phyloP scores from a whole-genome alignment of 2,888 invertebrate genomes.

The Tenthredo distinguenda region DNA sequence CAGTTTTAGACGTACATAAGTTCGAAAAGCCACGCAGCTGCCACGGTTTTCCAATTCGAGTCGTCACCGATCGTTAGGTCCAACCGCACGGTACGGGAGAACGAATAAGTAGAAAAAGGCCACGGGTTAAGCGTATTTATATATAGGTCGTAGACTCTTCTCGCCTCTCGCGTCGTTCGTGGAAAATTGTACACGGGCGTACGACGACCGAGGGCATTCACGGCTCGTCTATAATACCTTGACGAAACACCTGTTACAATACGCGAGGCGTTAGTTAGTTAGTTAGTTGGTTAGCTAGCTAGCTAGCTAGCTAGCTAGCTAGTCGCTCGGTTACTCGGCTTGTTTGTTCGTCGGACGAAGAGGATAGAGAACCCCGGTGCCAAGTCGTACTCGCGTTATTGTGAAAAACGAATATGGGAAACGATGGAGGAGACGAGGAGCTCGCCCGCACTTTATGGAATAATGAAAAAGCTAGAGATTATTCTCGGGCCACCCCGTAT shows the following conservation, averaged over 20 bases:
- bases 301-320: too few relatives aligned
- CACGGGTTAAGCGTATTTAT: not conserved
- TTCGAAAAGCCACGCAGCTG: too few relatives aligned
- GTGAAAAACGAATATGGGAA: too few relatives aligned
- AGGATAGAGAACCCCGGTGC: not conserved
- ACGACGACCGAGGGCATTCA: not conserved
- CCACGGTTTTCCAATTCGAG: too few relatives aligned
- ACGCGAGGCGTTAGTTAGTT: not conserved
- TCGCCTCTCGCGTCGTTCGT: not conserved
- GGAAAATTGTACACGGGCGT: not conserved
- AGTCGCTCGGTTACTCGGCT: not conserved
- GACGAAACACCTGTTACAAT: constrained; percentile 43
- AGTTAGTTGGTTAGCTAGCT: not conserved
- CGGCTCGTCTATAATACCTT: constrained; percentile 18
- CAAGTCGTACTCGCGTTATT: not conserved
- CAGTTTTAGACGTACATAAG: too few relatives aligned
- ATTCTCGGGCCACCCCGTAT: constrained; percentile 40
- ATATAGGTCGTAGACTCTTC: not conserved
- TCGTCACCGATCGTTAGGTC: too few relatives aligned
- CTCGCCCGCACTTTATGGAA: too few relatives aligned
- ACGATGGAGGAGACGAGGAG: too few relatives aligned
- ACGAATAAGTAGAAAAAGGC: too few relatives aligned
- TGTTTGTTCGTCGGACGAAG: too few relatives aligned
- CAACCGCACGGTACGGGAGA: too few relatives aligned
- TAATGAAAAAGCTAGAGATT: not conserved